phyloP scores from a whole-genome alignment of 2,797 vertebrate species.

The Acanthopagrus latus region DNA sequence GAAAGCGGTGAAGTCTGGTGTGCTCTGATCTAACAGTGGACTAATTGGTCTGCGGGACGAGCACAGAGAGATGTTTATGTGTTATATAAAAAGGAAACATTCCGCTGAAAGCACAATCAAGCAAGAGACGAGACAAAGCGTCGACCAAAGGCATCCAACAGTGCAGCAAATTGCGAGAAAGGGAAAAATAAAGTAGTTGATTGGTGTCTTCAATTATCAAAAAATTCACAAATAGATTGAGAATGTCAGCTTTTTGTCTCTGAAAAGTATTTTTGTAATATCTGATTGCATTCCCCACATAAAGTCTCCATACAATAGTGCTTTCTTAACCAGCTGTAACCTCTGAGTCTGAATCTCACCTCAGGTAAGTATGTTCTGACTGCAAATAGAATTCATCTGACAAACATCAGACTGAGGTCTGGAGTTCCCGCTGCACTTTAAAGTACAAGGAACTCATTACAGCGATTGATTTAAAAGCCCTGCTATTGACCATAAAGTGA shows the following conservation, averaged over 20 bases:
- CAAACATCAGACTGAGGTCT: conserved; percentile 75
- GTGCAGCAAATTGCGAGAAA: conserved; percentile 55
- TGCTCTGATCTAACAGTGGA: conserved; percentile 98
- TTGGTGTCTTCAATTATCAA: conserved; percentile 58
- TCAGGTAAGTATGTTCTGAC: conserved; percentile 60
- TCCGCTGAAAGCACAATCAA: conserved; percentile 61
- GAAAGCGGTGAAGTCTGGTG: conserved; percentile 96
- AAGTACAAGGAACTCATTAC: conserved; percentile 85
- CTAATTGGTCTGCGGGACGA: conserved; percentile 92
- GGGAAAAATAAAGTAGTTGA: conserved; percentile 33
- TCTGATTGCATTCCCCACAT: conserved; percentile 30
- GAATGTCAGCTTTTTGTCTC: conserved; percentile 31
- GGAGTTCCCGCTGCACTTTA: conserved; percentile 78
- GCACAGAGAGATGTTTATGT: conserved; percentile 66
- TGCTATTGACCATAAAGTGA: conserved; percentile 83
- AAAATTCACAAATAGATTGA: conserved; percentile 59
- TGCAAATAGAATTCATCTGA: conserved; percentile 82
- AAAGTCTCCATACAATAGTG: conserved; percentile 26
- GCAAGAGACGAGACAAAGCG: conserved; percentile 53
- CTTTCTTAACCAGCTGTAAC: conserved; percentile 61
- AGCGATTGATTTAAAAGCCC: conserved; percentile 86
- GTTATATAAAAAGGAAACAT: conserved; percentile 55
- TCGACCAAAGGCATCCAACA: conserved; percentile 56
- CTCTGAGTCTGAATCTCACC: conserved; percentile 56
- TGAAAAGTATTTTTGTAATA: conserved; percentile 54